Percentiles rank a stretch among this genome's conserved stretches.
These are phyloP conservation scores for Trialeurodes vaporariorum DNA, from an alignment of 1,140 invertebrate species.

Conservation along the genomic window DNA sequence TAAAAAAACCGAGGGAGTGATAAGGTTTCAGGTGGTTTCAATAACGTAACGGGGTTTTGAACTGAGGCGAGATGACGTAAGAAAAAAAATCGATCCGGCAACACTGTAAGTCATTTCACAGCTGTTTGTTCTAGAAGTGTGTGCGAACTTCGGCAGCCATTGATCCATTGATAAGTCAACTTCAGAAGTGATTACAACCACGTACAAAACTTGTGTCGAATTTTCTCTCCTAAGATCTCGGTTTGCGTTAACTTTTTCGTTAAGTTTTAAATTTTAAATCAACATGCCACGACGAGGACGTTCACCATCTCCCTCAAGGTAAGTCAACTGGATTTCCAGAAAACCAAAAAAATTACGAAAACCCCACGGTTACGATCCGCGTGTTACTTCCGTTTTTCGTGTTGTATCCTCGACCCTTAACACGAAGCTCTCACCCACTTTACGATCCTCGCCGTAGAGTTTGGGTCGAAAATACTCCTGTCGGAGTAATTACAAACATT, in stretches of 20 bases:
- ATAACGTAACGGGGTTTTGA: too few relatives aligned
- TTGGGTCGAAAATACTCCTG: background rate
- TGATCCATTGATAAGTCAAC: background rate
- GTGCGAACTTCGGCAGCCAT: background rate
- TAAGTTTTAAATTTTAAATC: background rate
- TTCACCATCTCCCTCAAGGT: constrained; percentile 20
- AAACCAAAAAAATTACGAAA: too few relatives aligned
- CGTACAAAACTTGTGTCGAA: background rate
- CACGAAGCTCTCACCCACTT: background rate
- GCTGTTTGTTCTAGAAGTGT: background rate
- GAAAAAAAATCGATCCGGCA: too few relatives aligned
- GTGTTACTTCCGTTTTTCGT: background rate
- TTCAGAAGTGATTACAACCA: background rate
- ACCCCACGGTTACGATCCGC: too few relatives aligned
- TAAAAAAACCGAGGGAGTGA: too few relatives aligned
- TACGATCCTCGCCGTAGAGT: background rate
- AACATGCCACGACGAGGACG: constrained; percentile 23
- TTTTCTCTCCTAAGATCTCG: background rate
- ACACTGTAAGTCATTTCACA: too few relatives aligned
- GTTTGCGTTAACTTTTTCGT: background rate
- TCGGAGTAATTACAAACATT: background rate
- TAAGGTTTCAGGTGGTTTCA: too few relatives aligned
- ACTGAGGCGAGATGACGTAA: too few relatives aligned
- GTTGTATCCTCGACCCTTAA: background rate
- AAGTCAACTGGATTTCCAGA: too few relatives aligned